phyloP scores from a whole-genome alignment of 2,797 vertebrate genomes.

The Adelosebastes latens region DNA sequence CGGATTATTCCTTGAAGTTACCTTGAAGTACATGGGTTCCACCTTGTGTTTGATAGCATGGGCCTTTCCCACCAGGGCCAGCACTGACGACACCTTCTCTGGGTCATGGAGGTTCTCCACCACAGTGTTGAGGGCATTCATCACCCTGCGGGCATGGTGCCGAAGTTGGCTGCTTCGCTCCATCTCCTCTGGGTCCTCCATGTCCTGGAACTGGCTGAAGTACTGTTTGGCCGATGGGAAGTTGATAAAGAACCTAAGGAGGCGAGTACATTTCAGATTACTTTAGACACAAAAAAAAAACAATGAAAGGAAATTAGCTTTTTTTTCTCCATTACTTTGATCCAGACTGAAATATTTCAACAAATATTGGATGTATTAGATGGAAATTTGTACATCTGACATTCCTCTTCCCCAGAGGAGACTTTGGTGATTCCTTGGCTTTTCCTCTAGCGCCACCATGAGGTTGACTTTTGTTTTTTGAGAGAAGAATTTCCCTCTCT shows the following conservation, averaged over 20 bases:
- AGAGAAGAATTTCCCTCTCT: background rate
- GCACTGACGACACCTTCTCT: conserved; percentile 92
- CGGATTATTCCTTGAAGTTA: conserved; percentile 50
- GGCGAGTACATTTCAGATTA: background rate
- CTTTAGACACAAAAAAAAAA: background rate
- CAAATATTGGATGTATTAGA: background rate
- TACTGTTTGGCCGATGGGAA: conserved; percentile 97
- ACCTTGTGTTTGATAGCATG: conserved; percentile 98
- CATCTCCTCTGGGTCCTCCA: conserved; percentile 96
- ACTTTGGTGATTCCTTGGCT: background rate
- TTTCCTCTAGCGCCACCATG: background rate
- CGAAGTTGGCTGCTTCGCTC: conserved; percentile 92
- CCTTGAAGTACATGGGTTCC: conserved; percentile 98
- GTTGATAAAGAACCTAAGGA: conserved; percentile 93
- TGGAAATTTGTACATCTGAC: background rate
- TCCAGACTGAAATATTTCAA: background rate
- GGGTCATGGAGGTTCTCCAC: conserved; percentile 94
- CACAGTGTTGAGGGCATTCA: conserved; percentile 95
- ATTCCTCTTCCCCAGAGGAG: background rate
- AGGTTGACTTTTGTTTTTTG: background rate
- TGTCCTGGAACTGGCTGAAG: conserved; percentile 96
- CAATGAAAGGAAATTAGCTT: background rate
- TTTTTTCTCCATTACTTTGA: background rate
- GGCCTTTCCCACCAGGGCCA: conserved; percentile 93
- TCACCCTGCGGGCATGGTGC: conserved; percentile 91